phyloP scores from a whole-genome alignment of 2,113 vertebrate genomes.

The Callorhinus ursinus region DNA sequence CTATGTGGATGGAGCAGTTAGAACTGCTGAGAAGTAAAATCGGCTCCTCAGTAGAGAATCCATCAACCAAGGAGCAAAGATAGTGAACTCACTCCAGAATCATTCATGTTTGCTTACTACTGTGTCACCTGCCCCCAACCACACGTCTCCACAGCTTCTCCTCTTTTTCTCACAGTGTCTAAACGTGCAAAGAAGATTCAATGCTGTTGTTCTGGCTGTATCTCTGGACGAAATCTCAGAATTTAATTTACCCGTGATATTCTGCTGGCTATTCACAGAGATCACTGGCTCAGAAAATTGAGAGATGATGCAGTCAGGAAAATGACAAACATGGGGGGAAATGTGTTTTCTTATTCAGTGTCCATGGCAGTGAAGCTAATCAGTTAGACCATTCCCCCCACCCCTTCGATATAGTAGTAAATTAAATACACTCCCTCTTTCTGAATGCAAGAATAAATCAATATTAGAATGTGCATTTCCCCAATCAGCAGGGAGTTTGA shows the following conservation, averaged over 20 bases:
- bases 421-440: not conserved
- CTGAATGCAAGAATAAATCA: not conserved
- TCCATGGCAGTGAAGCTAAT: not conserved
- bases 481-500: not conserved
- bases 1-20: not conserved
- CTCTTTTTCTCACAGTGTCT: not conserved
- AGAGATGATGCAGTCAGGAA: not conserved
- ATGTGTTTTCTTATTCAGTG: not conserved
- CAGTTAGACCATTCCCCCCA: not conserved
- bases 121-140: not conserved
- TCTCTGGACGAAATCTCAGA: not conserved
- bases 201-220: not conserved
- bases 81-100: not conserved
- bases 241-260: slow-evolving; percentile 21
- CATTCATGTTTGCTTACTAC: not conserved
- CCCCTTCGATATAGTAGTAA: not conserved
- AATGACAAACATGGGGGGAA: not conserved
- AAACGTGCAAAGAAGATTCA: not conserved
- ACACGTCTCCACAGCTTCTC: not conserved
- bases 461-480: not conserved
- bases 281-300: slow-evolving; percentile 1
- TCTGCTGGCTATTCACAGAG: slow-evolving; percentile 14
- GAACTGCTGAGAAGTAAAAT: not conserved
- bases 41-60: not conserved
- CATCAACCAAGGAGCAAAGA: not conserved